Evolutionary conservation across 1,140 invertebrate species (phyloP).

Genomic region (Antheraea mylitta): DNA sequence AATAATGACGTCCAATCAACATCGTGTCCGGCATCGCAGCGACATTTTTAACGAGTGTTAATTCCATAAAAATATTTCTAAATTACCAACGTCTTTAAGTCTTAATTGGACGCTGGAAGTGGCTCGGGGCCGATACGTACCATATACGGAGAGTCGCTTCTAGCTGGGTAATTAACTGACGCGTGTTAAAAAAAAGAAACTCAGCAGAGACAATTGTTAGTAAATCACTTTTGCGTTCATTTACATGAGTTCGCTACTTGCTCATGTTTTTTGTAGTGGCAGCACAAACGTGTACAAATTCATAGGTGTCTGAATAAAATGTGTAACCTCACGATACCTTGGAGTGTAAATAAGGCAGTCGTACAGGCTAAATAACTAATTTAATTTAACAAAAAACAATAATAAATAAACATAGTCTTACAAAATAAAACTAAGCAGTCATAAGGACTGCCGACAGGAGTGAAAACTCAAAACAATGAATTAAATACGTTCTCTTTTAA

Average conservation of each 20-base stretch:
- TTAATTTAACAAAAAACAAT: no score
- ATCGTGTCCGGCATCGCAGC: background rate
- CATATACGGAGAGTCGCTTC: background rate
- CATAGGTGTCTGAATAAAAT: no score
- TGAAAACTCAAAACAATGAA: no score
- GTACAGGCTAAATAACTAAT: no score
- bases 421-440: no score
- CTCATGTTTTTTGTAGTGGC: slow-evolving; percentile 1
- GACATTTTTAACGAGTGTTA: slow-evolving; percentile 1
- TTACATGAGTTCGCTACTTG: slow-evolving; percentile 18
- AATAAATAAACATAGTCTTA: no score
- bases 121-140: background rate
- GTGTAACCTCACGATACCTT: no score
- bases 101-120: background rate
- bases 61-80: background rate
- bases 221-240: slow-evolving; percentile 27
- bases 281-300: background rate
- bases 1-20: background rate
- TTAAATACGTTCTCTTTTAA: no score
- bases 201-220: slow-evolving; percentile 21
- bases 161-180: slow-evolving; percentile 19
- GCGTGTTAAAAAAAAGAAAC: slow-evolving; percentile 17
- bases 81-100: background rate
- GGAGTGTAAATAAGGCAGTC: no score
- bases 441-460: no score